Conservation (phyloP, 64 coral and sea anemone genomes). For the Pachyseris speciosa region DNA sequence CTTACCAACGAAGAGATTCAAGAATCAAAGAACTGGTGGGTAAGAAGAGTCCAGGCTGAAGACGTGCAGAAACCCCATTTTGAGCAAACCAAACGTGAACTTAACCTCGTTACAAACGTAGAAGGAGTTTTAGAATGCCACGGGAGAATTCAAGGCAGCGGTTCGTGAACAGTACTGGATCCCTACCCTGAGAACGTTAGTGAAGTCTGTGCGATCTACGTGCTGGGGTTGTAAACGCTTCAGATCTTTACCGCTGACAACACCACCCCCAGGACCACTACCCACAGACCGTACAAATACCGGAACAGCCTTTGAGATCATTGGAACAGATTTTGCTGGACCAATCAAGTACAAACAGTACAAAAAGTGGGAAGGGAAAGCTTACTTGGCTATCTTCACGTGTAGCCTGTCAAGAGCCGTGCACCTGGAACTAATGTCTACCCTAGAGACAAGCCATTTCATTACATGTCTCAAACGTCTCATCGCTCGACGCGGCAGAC, state of each 20-base stretch:
- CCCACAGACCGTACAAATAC: background rate
- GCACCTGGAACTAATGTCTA: background rate
- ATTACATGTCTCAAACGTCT: conserved; percentile 41
- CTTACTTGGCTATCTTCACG: background rate
- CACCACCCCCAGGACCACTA: conserved; percentile 15
- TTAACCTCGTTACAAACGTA: conserved; percentile 35
- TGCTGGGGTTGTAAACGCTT: conserved; percentile 39
- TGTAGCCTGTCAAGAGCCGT: conserved; percentile 5
- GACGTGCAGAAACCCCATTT: too few species aligned
- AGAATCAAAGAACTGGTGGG: too few species aligned
- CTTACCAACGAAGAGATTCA: too few species aligned
- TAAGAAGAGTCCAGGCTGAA: conserved; percentile 45
- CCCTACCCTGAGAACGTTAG: conserved; percentile 14
- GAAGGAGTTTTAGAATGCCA: background rate
- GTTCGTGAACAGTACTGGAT: conserved; percentile 35
- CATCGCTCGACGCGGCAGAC: conserved; percentile 57
- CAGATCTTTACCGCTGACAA: background rate
- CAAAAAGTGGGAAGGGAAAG: background rate
- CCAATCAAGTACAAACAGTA: conserved; percentile 16
- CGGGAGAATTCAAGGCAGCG: conserved; percentile 25
- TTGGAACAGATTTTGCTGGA: conserved; percentile 26
- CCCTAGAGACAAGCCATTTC: conserved; percentile 31
- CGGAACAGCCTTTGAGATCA: background rate
- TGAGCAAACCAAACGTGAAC: too few species aligned
- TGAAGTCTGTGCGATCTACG: conserved; percentile 2